Evolutionary conservation across 2,888 invertebrate genomes (phyloP), one percentile per base, ranked within the genome.

Genomic region (Mechanitis mazaeus): DNA sequence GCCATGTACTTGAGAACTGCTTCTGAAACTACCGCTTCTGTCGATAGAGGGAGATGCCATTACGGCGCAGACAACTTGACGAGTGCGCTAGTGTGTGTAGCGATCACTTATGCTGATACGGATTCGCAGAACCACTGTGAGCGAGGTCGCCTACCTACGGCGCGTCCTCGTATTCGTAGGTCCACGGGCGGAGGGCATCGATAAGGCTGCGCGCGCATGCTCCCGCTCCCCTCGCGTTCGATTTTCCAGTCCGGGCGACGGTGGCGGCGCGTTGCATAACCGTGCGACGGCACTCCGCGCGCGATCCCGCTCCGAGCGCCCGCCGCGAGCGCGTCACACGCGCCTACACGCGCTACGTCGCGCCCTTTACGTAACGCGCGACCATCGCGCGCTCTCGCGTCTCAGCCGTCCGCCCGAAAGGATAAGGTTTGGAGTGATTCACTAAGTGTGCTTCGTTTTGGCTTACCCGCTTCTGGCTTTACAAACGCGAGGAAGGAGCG

Each of bases 321-420:
- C 84, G 86, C 82, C 84, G 86, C 82, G 85, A 84, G 86, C 87
- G 85, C 83, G 71, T 71, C 80, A 84, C 81, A 83, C 83, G 85
- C 85, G 84, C 81, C 72, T 72, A 77, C 81, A 82, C 84, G 84
- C 85, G 72, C 75, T 79, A 68, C 73, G 85, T 80, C 83, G 86
- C 86, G 85, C 85, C 84, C 81, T 86, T 87, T 85, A 87, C 87
- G 87, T 87, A 88, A 87, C 87, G 87, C 87, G 87, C 87, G 83
- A 78, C 77, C 84, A 82, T 68, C 80, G 79, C 78, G 79, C 81
- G 72, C 71, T 65, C 61, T 63, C 72, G 75, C 73, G 73, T 71
- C 64, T 63, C 71, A 64, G 72, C 74, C 69, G 68, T 70, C 70
- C 70, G 70, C 70, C 67, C 70, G 68, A 68, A 70, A 70, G 76